phyloP scores from a whole-genome alignment of 2,797 vertebrate genomes.

The Cryptoblepharus egeriae region DNA sequence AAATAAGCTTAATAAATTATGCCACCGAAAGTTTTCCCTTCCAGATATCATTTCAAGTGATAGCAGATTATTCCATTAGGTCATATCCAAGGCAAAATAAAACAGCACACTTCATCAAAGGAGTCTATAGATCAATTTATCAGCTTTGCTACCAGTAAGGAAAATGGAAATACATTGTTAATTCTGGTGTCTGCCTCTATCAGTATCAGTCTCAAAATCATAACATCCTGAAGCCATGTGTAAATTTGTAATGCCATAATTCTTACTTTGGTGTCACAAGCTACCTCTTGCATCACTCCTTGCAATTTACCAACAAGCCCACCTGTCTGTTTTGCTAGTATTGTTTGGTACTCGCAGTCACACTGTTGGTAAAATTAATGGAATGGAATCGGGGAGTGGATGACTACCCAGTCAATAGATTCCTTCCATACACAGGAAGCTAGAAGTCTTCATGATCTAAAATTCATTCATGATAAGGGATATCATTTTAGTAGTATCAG shows the following conservation, averaged over 20 bases:
- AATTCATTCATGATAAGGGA: too few species aligned
- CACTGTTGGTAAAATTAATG: too few species aligned
- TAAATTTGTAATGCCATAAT: not conserved
- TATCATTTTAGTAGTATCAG: too few species aligned
- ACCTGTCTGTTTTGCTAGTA: not conserved
- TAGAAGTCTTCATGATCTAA: too few species aligned
- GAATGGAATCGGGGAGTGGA: not conserved
- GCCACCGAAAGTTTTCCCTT: slow-evolving; percentile 36
- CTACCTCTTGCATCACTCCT: slow-evolving; percentile 2
- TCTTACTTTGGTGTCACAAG: slow-evolving; percentile 27
- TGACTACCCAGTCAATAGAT: too few species aligned
- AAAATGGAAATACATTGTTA: slow-evolving; percentile 27
- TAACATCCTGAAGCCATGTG: not conserved
- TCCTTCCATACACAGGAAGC: too few species aligned
- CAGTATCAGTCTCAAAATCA: not conserved
- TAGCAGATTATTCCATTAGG: slow-evolving; percentile 29
- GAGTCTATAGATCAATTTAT: slow-evolving; percentile 14
- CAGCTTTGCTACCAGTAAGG: slow-evolving; percentile 17
- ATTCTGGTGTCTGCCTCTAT: slow-evolving; percentile 35
- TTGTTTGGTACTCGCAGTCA: not conserved
- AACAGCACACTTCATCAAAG: slow-evolving; percentile 9
- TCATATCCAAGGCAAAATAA: slow-evolving; percentile 26
- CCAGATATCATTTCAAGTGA: not conserved
- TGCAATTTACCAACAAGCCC: not conserved
- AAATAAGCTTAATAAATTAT: slow-evolving; percentile 37